Evolutionary conservation across 1,140 invertebrate genomes (phyloP).

Genomic region (Kradibia gibbosae): DNA sequence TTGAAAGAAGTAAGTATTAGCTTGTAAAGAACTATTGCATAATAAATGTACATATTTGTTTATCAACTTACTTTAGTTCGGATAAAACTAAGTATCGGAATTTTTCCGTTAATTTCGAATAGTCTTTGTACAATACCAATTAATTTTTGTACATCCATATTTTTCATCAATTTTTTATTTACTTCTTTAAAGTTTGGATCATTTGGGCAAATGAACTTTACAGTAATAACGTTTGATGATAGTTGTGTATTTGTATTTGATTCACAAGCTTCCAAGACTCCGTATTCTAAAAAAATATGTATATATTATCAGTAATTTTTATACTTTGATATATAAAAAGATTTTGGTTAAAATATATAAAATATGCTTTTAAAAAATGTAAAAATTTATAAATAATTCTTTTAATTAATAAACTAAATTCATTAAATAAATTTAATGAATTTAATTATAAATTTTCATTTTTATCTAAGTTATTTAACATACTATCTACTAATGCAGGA

Average conservation of each 20-base stretch:
- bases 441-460: neutral
- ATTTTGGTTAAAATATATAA: too few relatives aligned
- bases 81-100: constrained; percentile 73
- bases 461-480: constrained; percentile 36
- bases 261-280: constrained; percentile 83
- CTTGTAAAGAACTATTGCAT: neutral
- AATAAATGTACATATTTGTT: neutral
- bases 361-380: too few relatives aligned
- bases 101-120: constrained; percentile 75
- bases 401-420: neutral
- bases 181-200: constrained; percentile 74
- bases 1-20: neutral
- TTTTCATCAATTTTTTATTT: constrained; percentile 81
- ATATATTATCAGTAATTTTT: constrained; percentile 18
- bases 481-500: constrained; percentile 75
- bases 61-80: constrained; percentile 72
- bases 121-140: constrained; percentile 81
- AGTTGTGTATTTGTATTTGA: constrained; percentile 77
- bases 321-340: neutral
- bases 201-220: constrained; percentile 74
- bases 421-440: too few relatives aligned
- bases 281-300: constrained; percentile 78
- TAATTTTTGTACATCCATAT: constrained; percentile 88
- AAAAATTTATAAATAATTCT: neutral
- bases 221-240: constrained; percentile 79